Conservation (phyloP, 2,113 vertebrate genomes). For the Ibidorhyncha struthersii region DNA sequence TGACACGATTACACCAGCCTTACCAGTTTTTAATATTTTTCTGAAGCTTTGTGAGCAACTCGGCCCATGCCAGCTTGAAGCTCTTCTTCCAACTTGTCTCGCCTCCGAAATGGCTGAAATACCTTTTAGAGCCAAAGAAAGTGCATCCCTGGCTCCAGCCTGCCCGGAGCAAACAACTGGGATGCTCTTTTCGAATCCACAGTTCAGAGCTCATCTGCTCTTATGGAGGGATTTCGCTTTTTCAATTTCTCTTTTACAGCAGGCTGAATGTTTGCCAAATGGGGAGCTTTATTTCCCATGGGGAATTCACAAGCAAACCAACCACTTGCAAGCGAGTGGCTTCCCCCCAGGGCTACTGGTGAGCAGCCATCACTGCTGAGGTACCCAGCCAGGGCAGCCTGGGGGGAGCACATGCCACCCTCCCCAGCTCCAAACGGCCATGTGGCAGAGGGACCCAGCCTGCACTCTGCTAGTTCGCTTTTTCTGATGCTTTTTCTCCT, state of each 20-base stretch:
- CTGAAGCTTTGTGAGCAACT: background rate
- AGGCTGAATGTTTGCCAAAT: background rate
- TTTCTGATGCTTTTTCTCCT: background rate
- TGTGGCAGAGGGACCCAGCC: background rate
- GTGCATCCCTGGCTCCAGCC: background rate
- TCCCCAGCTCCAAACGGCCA: background rate
- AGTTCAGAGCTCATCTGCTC: background rate
- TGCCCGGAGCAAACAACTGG: background rate
- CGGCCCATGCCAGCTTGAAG: background rate
- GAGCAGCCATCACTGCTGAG: background rate
- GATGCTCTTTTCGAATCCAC: background rate
- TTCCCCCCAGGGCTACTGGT: background rate
- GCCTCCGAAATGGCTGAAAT: background rate
- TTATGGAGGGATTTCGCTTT: background rate
- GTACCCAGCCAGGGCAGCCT: background rate
- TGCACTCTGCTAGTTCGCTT: background rate
- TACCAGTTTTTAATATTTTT: background rate
- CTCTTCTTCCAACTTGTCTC: background rate
- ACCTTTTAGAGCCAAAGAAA: background rate
- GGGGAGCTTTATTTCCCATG: background rate
- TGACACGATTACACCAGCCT: background rate
- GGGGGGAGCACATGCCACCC: background rate
- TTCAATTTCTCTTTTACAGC: background rate
- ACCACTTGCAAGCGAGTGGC: background rate
- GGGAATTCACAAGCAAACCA: background rate